Evolutionary conservation across 1,140 invertebrate genomes (phyloP).

Genomic region (Temnothorax nylanderi): DNA sequence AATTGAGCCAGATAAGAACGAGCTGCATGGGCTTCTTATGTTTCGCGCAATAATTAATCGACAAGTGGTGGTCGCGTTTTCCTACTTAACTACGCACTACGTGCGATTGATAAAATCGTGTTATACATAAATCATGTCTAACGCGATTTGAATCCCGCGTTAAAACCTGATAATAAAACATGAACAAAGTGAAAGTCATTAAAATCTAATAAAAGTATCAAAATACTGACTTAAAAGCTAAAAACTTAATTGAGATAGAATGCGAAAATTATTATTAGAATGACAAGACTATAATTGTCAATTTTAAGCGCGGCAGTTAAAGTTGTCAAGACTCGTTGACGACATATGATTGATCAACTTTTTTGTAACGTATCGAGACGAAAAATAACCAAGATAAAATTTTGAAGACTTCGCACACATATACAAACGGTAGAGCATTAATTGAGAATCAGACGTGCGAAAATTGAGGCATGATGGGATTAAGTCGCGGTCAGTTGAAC

Average conservation of each 20-base stretch:
- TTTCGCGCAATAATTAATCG: conserved; percentile 33
- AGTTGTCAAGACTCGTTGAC: not conserved
- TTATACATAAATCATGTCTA: not conserved
- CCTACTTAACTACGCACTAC: not conserved
- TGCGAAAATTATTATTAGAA: not conserved
- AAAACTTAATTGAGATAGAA: not conserved
- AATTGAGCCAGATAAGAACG: conserved; percentile 48
- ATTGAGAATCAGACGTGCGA: conserved; percentile 25
- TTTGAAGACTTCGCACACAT: not conserved
- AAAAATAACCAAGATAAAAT: not conserved
- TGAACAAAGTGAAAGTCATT: not conserved
- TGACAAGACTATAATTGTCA: not conserved
- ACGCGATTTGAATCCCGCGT: not conserved
- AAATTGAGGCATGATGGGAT: conserved; percentile 47
- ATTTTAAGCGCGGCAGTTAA: not conserved
- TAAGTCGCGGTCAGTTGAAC: conserved; percentile 49
- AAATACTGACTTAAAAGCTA: not conserved
- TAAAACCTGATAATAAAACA: not conserved
- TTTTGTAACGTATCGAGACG: not conserved
- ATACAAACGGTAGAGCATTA: not conserved
- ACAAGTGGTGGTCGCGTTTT: not conserved
- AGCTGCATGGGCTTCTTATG: conserved; percentile 4
- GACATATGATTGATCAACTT: not conserved
- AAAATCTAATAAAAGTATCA: not conserved
- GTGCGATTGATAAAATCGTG: not conserved